Percentiles rank a stretch among this genome's conserved stretches.
phyloP scores from a whole-genome alignment of 2,888 invertebrate genomes.

The Esperia sulphurella region DNA sequence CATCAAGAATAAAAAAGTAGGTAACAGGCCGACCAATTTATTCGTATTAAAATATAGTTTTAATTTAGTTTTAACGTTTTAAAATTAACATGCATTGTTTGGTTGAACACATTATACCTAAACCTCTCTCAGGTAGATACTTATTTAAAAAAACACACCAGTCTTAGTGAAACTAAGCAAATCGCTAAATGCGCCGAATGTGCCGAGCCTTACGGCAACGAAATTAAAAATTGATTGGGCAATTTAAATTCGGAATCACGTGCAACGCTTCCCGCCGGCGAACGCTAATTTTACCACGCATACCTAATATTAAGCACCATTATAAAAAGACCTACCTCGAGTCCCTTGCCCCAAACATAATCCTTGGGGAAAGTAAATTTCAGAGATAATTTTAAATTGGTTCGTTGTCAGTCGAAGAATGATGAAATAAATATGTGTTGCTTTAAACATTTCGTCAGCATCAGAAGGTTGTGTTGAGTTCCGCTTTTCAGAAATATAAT shows the following conservation, averaged over 20 bases:
- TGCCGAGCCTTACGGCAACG: conserved; percentile 24
- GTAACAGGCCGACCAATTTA: no score
- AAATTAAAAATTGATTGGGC: conserved; percentile 69
- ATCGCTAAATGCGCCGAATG: not conserved
- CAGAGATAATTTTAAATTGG: conserved; percentile 1
- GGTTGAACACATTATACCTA: no score
- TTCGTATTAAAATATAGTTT: no score
- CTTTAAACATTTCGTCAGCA: conserved; percentile 32
- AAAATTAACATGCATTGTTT: no score
- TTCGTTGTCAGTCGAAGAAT: conserved; percentile 11
- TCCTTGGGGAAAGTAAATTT: not conserved
- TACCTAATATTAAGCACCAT: conserved; percentile 26
- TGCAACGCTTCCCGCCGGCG: conserved; percentile 40
- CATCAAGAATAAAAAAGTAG: no score
- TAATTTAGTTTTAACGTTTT: no score
- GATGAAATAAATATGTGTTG: conserved; percentile 18
- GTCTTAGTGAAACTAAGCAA: not conserved
- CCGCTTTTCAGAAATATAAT: no score
- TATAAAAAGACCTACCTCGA: conserved; percentile 24
- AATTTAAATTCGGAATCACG: conserved; percentile 71
- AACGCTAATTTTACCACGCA: conserved; percentile 40
- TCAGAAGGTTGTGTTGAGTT: conserved; percentile 15
- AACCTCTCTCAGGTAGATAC: no score
- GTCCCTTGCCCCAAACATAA: not conserved
- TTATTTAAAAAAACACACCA: conserved; percentile 2